Evolutionary conservation across 2,797 vertebrate species (phyloP).

Genomic region (Arnoldichthys spilopterus): DNA sequence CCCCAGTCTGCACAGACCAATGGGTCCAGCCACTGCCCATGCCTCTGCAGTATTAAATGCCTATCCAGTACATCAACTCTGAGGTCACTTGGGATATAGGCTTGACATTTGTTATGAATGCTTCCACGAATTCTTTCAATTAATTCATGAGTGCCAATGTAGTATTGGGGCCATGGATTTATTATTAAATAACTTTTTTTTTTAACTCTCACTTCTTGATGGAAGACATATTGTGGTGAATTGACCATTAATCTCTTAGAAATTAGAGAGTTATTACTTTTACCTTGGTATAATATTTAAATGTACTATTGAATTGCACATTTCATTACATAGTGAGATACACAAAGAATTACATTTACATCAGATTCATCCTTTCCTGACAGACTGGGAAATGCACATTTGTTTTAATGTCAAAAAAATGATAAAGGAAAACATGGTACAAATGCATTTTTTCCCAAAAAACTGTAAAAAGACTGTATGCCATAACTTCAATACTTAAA

Average conservation of each 20-base stretch:
- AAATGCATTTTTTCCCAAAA: too few species aligned
- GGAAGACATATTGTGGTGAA: neutral
- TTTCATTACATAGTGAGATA: neutral
- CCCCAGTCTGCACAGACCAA: constrained; percentile 53
- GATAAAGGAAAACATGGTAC: too few species aligned
- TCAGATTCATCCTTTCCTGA: too few species aligned
- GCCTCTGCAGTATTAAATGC: neutral
- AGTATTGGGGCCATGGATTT: neutral
- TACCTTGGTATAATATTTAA: neutral
- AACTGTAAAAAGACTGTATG: too few species aligned
- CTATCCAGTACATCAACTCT: constrained; percentile 17
- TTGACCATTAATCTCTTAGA: neutral
- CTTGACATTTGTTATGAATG: constrained; percentile 11
- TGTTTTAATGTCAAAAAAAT: too few species aligned
- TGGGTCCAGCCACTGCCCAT: constrained; percentile 28
- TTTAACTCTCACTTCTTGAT: too few species aligned
- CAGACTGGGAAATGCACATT: too few species aligned
- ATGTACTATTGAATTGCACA: neutral
- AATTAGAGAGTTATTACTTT: neutral
- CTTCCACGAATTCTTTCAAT: constrained; percentile 6
- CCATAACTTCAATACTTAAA: too few species aligned
- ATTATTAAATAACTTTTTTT: neutral
- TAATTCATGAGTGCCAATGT: constrained; percentile 11
- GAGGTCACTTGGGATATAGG: constrained; percentile 11
- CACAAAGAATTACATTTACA: neutral